These are phyloP conservation scores for Hydrophis major DNA, from an alignment of 2,797 vertebrate species.

Conservation along the genomic window DNA sequence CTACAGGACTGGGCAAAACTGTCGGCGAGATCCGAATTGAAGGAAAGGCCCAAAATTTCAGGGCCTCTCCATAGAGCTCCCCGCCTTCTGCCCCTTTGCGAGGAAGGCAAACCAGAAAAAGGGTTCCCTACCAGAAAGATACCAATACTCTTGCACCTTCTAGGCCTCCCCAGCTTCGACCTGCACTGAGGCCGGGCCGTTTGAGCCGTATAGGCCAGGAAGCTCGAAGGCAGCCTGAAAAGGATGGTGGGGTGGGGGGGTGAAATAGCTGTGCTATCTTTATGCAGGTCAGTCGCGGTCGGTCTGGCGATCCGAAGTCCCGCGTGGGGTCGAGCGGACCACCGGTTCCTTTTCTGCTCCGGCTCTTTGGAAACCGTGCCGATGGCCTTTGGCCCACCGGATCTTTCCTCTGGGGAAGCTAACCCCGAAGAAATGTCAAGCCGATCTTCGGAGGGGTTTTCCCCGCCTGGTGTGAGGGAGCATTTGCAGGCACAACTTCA, in stretches of 20 bases:
- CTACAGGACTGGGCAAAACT: neutral
- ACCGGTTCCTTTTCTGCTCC: too few relatives aligned
- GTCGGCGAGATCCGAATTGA: neutral
- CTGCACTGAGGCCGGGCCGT: neutral
- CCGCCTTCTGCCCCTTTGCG: neutral
- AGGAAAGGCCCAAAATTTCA: neutral
- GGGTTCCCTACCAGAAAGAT: neutral
- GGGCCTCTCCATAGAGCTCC: neutral
- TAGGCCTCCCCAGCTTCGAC: neutral
- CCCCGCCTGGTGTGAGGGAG: neutral
- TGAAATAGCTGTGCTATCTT: neutral
- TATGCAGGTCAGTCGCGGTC: neutral
- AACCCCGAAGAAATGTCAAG: neutral
- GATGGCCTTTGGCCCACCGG: neutral
- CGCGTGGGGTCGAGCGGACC: too few relatives aligned
- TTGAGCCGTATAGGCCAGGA: neutral
- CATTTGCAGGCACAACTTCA: neutral
- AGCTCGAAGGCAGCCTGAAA: neutral
- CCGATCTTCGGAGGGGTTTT: neutral
- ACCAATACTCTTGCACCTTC: neutral
- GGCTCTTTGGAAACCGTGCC: neutral
- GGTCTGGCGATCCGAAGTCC: too few relatives aligned
- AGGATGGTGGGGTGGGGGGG: too few relatives aligned
- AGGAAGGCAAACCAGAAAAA: neutral
- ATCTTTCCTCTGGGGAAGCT: neutral